Percentiles rank a stretch among this genome's conserved stretches.
Evolutionary conservation across 2,888 invertebrate genomes (phyloP).

Genomic region (Acronicta alni): DNA sequence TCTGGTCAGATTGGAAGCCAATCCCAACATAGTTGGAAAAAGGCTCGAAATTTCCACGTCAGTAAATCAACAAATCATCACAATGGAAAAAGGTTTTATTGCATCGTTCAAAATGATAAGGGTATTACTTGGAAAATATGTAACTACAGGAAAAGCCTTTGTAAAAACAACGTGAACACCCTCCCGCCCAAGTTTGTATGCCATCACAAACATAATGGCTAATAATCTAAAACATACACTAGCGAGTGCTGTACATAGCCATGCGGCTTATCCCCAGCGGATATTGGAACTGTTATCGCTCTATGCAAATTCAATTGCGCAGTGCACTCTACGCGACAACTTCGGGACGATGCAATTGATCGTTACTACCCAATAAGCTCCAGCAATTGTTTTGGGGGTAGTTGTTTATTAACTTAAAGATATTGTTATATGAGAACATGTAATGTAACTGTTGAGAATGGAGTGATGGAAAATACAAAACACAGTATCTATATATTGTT

Average conservation of each 20-base stretch:
- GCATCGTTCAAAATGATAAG: not conserved
- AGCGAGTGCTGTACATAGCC: conserved; percentile 48
- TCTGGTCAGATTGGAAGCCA: no score
- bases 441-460: no score
- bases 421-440: not conserved
- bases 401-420: conserved; percentile 26
- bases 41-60: not conserved
- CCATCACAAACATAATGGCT: conserved; percentile 35
- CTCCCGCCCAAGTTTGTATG: conserved; percentile 14
- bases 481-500: no score
- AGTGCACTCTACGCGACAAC: conserved; percentile 70
- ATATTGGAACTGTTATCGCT: conserved; percentile 71
- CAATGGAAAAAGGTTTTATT: not conserved
- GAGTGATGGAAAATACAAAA: no score
- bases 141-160: not conserved
- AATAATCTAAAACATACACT: conserved; percentile 52
- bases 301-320: conserved; percentile 78
- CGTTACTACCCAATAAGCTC: conserved; percentile 60
- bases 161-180: conserved; percentile 6
- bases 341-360: conserved; percentile 68
- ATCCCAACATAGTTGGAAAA: no score
- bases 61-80: not conserved
- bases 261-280: conserved; percentile 60
- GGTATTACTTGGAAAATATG: not conserved
- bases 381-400: conserved; percentile 43